Percentiles rank a stretch among this genome's conserved stretches.
Conservation (phyloP, 2,888 invertebrate genomes). For the Drosophila neutralis region DNA sequence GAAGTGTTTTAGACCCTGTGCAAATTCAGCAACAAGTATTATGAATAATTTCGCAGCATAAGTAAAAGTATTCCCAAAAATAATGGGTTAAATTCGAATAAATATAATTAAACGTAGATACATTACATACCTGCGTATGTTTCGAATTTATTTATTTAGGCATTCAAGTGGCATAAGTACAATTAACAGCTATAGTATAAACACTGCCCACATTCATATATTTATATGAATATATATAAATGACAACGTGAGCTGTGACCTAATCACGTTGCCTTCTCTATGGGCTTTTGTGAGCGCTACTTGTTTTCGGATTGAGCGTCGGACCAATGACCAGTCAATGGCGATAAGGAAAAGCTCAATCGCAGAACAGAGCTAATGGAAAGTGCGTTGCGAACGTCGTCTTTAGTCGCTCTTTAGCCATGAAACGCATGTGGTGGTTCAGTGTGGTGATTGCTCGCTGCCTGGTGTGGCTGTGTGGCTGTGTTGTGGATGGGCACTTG, state of each 20-base stretch:
- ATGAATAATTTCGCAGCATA: background rate
- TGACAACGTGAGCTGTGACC: slow-evolving; percentile 56
- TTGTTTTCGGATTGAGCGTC: slow-evolving; percentile 11
- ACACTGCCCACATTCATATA: background rate
- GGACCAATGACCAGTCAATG: slow-evolving; percentile 42
- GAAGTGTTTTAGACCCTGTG: background rate
- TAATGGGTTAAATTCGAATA: background rate
- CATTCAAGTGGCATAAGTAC: slow-evolving; percentile 24
- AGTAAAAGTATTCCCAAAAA: background rate
- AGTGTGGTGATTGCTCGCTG: slow-evolving; percentile 5
- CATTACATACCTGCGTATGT: background rate
- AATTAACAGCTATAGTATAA: slow-evolving; percentile 14
- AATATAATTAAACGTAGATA: background rate
- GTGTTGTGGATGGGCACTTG: slow-evolving; percentile 40
- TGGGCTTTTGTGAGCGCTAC: slow-evolving; percentile 7
- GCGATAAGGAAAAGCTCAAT: slow-evolving; percentile 57
- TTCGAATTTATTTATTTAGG: background rate
- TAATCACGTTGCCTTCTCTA: slow-evolving; percentile 57
- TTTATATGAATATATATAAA: background rate
- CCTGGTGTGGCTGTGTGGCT: slow-evolving; percentile 28
- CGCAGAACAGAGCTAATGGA: slow-evolving; percentile 8
- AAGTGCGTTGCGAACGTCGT: slow-evolving; percentile 58
- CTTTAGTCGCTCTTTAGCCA: slow-evolving; percentile 57
- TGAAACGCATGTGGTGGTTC: slow-evolving; percentile 51
- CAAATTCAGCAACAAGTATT: background rate